phyloP scores from a whole-genome alignment of 2,888 invertebrate species.

The Sylvicola cinctus region DNA sequence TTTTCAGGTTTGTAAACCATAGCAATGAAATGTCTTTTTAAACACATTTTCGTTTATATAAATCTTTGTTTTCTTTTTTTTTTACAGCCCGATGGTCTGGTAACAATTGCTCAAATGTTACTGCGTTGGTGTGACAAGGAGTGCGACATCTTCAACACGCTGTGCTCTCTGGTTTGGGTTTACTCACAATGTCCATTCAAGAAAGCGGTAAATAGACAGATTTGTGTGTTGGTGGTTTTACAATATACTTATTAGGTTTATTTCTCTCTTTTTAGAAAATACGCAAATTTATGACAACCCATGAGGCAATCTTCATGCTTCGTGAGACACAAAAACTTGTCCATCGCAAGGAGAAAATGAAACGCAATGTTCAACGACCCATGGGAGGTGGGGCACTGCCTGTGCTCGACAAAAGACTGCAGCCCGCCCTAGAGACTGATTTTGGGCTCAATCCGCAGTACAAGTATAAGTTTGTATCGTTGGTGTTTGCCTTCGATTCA shows the following conservation, averaged over 20 bases:
- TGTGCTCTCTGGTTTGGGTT: slow-evolving; percentile 45
- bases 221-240: not conserved
- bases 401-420: slow-evolving; percentile 1
- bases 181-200: slow-evolving; percentile 27
- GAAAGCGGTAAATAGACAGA: slow-evolving; percentile 13
- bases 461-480: slow-evolving; percentile 22
- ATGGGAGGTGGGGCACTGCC: not conserved
- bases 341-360: slow-evolving; percentile 25
- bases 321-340: slow-evolving; percentile 24
- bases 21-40: not conserved
- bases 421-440: slow-evolving; percentile 23
- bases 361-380: slow-evolving; percentile 17
- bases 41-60: not conserved
- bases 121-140: slow-evolving; percentile 46
- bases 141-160: slow-evolving; percentile 35
- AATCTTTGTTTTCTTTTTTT: slow-evolving; percentile 6
- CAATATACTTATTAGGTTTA: not conserved
- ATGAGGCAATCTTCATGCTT: slow-evolving; percentile 22
- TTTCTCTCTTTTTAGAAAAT: slow-evolving; percentile 17
- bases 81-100: slow-evolving; percentile 33
- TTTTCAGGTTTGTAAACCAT: slow-evolving; percentile 28
- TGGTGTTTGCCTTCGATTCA: slow-evolving; percentile 23
- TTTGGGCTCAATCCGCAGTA: slow-evolving; percentile 20
- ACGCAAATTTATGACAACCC: slow-evolving; percentile 20
- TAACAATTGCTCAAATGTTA: slow-evolving; percentile 39